Base-by-base conservation (phyloP, 2,888 invertebrate genomes). In the Sinohyriopsis cumingii region DNA sequence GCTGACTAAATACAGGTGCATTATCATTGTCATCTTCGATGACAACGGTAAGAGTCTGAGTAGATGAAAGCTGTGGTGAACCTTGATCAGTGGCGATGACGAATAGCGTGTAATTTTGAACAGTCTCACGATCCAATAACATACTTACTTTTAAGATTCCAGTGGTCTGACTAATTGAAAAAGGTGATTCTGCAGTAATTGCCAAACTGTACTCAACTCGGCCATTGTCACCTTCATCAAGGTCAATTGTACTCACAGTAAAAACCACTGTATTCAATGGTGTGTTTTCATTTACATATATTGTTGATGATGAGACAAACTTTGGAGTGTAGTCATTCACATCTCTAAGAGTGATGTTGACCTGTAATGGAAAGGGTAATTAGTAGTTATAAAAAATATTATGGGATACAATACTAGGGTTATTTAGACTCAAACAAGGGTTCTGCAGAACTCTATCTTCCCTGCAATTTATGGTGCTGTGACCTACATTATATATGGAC, bases 241-340 rank as follows among this genome's bases (percentile, higher is more conserved):
- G 92, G 89, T 98, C 97, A 15, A 92, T 92, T 0, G 97, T 97
- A 88, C 93, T 94, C 0, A 95, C 95, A 12, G 96, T 96, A 89
- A 96, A 96, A 55, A 97, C 95, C 89, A 96, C 96, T 84, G 95
- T 91, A 57, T 94, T 95, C 59, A 93, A 91, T 71, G 93, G 92
- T 0, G 95, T 95, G 65, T 94, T 93, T 75, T 89, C 88, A 22
- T 67, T 75, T 3, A 89, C 86, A 83, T 94, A 94, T 55, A 96
- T 95, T 86, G 93, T 93, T 86, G 95, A 95, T 28, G 87, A 92
- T 6, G 95, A 94, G 77, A 94, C 92, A 89, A 98, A 97, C 84
- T 94, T 94, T 0, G 98, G 98, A 81, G 94, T 94, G 89, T 96
- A 96, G 89, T 98, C 98, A 90, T 98, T 98, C 68, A 96, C 94